These are phyloP conservation scores for Chloebia gouldiae DNA, from an alignment of 2,113 vertebrate species.

Conservation along the genomic window DNA sequence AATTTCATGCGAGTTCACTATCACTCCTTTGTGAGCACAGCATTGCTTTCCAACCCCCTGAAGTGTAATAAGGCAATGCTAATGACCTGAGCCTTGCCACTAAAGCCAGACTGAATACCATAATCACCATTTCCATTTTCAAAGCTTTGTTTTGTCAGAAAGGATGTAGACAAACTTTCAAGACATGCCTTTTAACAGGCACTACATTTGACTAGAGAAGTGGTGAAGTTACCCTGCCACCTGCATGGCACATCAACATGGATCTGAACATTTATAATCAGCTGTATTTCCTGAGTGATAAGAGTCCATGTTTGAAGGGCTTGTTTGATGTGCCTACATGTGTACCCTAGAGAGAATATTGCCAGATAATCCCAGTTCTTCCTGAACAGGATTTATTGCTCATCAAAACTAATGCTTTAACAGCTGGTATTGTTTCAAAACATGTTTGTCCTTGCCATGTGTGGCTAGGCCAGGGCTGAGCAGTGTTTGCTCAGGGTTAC, in stretches of 20 bases:
- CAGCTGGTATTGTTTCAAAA: slow-evolving; percentile 11
- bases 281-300: neutral
- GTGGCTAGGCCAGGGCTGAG: neutral
- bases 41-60: neutral
- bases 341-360: neutral
- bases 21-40: neutral
- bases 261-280: neutral
- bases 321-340: neutral
- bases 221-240: neutral
- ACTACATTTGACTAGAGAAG: neutral
- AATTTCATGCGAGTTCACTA: neutral
- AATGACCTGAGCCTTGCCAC: neutral
- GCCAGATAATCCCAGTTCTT: neutral
- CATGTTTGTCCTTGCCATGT: neutral
- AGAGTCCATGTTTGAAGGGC: neutral
- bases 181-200: neutral
- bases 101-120: neutral
- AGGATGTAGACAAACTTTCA: neutral
- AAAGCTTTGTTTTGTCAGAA: neutral
- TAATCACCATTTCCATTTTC: neutral
- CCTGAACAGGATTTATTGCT: neutral
- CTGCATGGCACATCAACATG: neutral
- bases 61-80: neutral
- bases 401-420: neutral
- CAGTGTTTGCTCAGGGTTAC: slow-evolving; percentile 21